Conservation (phyloP, 2,888 invertebrate genomes). For the Hedya salicella region DNA sequence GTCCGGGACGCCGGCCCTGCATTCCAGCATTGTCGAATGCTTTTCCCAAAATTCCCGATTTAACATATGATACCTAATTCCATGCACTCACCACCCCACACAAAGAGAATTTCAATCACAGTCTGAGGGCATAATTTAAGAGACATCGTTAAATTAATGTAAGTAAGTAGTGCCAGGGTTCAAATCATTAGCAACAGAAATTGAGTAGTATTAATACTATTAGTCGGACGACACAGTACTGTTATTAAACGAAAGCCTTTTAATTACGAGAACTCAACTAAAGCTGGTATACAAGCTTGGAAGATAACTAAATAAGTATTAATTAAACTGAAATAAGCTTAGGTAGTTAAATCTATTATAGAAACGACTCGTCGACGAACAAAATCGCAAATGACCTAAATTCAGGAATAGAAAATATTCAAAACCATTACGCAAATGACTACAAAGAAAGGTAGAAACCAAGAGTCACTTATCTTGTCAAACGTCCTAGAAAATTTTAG, state of each 20-base stretch:
- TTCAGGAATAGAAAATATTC: conserved; percentile 16
- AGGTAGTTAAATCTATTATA: too few species aligned
- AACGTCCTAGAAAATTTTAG: not conserved
- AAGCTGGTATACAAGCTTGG: too few species aligned
- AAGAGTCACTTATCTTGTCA: not conserved
- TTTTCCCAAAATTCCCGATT: conserved; percentile 42
- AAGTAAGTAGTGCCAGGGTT: not conserved
- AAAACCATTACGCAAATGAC: conserved; percentile 2
- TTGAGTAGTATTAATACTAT: not conserved
- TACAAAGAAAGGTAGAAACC: not conserved
- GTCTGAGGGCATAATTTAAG: not conserved
- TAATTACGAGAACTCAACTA: too few species aligned
- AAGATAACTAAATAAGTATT: too few species aligned
- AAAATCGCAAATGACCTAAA: conserved; percentile 8
- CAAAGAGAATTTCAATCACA: conserved; percentile 8
- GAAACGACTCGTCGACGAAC: not conserved
- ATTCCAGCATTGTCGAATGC: conserved; percentile 44
- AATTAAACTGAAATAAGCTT: too few species aligned
- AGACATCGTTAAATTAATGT: not conserved
- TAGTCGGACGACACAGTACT: too few species aligned
- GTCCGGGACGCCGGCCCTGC: conserved; percentile 51
- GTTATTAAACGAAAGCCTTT: too few species aligned
- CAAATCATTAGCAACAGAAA: not conserved
- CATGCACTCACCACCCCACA: not conserved
- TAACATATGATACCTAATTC: conserved; percentile 30